Percentiles rank a stretch among this genome's conserved stretches.
Evolutionary conservation across 2,888 invertebrate genomes (phyloP).

Genomic region (Acleris emargana): DNA sequence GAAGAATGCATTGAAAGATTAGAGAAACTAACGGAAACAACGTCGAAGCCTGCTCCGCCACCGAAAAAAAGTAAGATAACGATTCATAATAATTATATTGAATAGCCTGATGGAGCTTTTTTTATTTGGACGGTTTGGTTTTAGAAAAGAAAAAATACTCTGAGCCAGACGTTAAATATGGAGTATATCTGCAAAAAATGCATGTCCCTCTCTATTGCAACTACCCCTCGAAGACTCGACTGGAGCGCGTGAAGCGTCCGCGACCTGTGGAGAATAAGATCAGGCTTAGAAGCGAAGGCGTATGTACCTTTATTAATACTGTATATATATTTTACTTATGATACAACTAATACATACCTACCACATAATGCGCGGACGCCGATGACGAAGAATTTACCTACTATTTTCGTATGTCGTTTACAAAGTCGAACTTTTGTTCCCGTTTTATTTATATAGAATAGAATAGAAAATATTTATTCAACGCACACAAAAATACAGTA

Average conservation of each 20-base stretch:
- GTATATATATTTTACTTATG: too few species aligned
- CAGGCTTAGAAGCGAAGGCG: slow-evolving; percentile 58
- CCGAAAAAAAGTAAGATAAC: slow-evolving; percentile 49
- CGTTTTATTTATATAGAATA: too few species aligned
- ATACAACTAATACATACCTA: too few species aligned
- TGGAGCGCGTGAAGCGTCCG: slow-evolving; percentile 44
- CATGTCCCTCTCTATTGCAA: slow-evolving; percentile 54
- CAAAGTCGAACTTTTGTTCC: too few species aligned
- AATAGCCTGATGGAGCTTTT: neutral
- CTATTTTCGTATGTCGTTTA: too few species aligned
- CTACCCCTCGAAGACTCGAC: slow-evolving; percentile 42
- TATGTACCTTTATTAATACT: slow-evolving; percentile 40
- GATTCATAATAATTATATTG: neutral
- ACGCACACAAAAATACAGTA: too few species aligned
- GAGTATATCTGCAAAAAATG: slow-evolving; percentile 63
- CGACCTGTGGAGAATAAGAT: slow-evolving; percentile 62
- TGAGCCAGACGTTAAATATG: slow-evolving; percentile 59
- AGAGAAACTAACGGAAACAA: slow-evolving; percentile 51
- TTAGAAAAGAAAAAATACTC: slow-evolving; percentile 54
- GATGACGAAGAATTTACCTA: too few species aligned
- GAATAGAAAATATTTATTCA: too few species aligned
- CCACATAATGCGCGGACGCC: neutral
- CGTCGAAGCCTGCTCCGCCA: slow-evolving; percentile 42
- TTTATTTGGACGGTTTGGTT: slow-evolving; percentile 33
- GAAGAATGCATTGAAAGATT: slow-evolving; percentile 63